Conservation (phyloP, 2,113 vertebrate species). For the Aegotheles bennettii region DNA sequence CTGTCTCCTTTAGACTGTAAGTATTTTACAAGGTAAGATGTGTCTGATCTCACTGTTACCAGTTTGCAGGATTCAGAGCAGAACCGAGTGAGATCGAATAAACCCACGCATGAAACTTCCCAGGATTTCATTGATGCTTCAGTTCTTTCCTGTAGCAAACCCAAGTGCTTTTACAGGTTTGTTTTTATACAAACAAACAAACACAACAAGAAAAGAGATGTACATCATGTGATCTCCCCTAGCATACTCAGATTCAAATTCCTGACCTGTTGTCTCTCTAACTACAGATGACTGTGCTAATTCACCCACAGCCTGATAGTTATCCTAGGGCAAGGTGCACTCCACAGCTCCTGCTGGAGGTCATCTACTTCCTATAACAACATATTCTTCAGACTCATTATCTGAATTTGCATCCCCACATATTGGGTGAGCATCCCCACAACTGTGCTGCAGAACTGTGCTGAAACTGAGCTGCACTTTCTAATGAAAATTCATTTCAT, state of each 20-base stretch:
- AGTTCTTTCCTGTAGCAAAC: background rate
- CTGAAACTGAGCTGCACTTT: background rate
- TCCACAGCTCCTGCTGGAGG: background rate
- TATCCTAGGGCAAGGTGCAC: background rate
- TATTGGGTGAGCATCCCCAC: background rate
- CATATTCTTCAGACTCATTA: background rate
- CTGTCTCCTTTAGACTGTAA: background rate
- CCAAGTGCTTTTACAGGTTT: background rate
- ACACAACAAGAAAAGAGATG: background rate
- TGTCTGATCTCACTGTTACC: background rate
- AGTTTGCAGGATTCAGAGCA: background rate
- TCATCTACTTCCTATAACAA: background rate
- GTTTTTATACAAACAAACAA: background rate
- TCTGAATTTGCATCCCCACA: background rate
- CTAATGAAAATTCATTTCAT: background rate
- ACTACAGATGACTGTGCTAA: background rate
- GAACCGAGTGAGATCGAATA: accelerated
- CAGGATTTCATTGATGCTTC: background rate
- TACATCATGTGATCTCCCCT: background rate
- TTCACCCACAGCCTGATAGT: background rate
- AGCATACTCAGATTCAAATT: background rate
- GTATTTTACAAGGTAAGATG: background rate
- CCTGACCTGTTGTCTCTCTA: background rate
- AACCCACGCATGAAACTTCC: background rate
- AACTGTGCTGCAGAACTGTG: background rate